Conservation (phyloP, 2,797 vertebrate species). For the Gobionotothen gibberifrons region DNA sequence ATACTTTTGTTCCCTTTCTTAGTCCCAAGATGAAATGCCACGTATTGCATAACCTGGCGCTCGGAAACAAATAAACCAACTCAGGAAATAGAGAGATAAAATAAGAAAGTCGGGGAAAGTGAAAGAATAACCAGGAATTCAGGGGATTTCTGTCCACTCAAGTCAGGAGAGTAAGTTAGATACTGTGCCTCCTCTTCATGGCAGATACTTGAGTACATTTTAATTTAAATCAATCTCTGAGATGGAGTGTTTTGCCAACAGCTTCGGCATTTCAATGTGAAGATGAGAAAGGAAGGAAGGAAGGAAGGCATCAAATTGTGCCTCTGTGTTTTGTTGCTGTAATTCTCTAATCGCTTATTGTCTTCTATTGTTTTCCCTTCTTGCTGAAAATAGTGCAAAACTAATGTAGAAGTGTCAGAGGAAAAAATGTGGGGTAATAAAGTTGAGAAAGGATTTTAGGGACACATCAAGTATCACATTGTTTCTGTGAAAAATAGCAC, state of each 20-base stretch:
- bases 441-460: background rate
- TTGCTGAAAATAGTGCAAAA: constrained; percentile 28
- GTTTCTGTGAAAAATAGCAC: background rate
- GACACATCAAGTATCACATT: constrained; percentile 7
- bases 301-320: constrained; percentile 22
- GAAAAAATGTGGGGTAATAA: background rate
- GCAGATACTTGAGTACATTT: constrained; percentile 21
- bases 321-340: constrained; percentile 16
- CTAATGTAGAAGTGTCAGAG: background rate
- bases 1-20: constrained; percentile 43
- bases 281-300: background rate
- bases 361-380: constrained; percentile 34
- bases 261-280: constrained; percentile 20
- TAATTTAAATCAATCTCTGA: background rate
- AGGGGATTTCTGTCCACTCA: constrained; percentile 41
- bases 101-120: constrained; percentile 19
- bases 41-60: constrained; percentile 67
- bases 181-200: constrained; percentile 31
- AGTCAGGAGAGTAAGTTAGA: constrained; percentile 40
- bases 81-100: constrained; percentile 31
- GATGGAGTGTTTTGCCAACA: constrained; percentile 4
- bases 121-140: constrained; percentile 35
- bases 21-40: constrained; percentile 63
- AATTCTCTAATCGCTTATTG: constrained; percentile 18
- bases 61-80: constrained; percentile 60